phyloP scores from a whole-genome alignment of 2,113 vertebrate species.

The Pandion haliaetus region DNA sequence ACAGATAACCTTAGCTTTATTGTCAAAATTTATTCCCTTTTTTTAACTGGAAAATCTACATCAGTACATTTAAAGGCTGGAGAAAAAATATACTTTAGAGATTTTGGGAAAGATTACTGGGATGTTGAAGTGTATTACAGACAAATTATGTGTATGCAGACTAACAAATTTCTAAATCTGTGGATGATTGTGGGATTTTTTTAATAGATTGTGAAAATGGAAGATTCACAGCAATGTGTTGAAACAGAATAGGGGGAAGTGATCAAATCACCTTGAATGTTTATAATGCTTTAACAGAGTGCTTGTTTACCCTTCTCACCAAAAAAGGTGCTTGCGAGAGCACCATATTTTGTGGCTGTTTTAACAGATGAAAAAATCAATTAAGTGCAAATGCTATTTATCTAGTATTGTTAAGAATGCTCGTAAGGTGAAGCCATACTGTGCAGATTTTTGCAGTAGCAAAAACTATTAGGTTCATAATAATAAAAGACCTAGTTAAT shows the following conservation, averaged over 20 bases:
- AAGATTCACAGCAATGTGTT: background rate
- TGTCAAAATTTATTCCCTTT: background rate
- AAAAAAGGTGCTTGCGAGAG: slow-evolving; percentile 44
- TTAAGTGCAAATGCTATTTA: slow-evolving; percentile 54
- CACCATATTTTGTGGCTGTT: slow-evolving; percentile 13
- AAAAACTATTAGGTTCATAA: background rate
- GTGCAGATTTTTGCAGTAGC: background rate
- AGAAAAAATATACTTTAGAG: background rate
- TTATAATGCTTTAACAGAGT: slow-evolving; percentile 60
- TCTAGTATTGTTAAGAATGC: slow-evolving; percentile 28
- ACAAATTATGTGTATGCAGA: background rate
- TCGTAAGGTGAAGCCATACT: slow-evolving; percentile 37
- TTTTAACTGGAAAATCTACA: background rate
- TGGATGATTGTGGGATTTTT: background rate
- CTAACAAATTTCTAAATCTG: background rate
- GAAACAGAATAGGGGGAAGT: background rate
- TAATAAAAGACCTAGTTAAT: background rate
- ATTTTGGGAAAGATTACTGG: background rate
- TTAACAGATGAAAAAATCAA: background rate
- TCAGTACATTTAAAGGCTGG: background rate
- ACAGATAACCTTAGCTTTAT: background rate
- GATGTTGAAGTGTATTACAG: background rate
- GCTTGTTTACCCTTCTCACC: slow-evolving; percentile 61
- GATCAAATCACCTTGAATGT: slow-evolving; percentile 5
- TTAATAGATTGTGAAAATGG: background rate